Evolutionary conservation across 2,113 vertebrate species (phyloP).

Genomic region (Cariama cristata): DNA sequence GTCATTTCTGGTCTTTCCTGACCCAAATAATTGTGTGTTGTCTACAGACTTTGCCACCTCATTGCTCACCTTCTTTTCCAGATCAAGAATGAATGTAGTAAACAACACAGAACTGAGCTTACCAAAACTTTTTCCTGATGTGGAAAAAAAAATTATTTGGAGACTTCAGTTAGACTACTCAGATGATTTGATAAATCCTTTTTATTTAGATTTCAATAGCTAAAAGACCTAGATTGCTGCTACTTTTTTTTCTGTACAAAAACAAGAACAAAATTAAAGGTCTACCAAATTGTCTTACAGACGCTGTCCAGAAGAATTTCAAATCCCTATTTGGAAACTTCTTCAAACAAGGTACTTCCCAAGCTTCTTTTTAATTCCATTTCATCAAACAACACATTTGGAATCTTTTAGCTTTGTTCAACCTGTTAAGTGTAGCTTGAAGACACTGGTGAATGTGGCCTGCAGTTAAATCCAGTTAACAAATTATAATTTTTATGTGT

Average conservation of each 20-base stretch:
- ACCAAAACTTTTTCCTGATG: not conserved
- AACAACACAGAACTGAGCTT: not conserved
- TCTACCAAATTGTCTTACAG: conserved; percentile 61
- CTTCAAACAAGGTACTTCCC: conserved; percentile 77
- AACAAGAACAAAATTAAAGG: not conserved
- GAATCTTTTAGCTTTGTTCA: not conserved
- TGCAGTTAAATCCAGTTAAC: not conserved
- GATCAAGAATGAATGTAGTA: not conserved
- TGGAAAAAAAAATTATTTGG: not conserved
- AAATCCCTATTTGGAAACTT: conserved; percentile 79
- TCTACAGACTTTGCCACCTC: not conserved
- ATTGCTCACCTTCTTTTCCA: not conserved
- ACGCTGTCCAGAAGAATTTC: conserved; percentile 81
- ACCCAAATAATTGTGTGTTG: not conserved
- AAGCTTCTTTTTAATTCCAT: not conserved
- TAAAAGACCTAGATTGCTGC: not conserved
- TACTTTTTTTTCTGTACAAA: not conserved
- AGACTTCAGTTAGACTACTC: not conserved
- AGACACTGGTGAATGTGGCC: not conserved
- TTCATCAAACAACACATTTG: not conserved
- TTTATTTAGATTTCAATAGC: not conserved
- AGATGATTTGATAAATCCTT: not conserved
- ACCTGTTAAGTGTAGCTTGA: not conserved
- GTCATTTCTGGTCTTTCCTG: not conserved
- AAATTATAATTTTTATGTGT: not conserved